Base-by-base conservation (phyloP, 2,113 vertebrate species). In the Semnornis frantzii region DNA sequence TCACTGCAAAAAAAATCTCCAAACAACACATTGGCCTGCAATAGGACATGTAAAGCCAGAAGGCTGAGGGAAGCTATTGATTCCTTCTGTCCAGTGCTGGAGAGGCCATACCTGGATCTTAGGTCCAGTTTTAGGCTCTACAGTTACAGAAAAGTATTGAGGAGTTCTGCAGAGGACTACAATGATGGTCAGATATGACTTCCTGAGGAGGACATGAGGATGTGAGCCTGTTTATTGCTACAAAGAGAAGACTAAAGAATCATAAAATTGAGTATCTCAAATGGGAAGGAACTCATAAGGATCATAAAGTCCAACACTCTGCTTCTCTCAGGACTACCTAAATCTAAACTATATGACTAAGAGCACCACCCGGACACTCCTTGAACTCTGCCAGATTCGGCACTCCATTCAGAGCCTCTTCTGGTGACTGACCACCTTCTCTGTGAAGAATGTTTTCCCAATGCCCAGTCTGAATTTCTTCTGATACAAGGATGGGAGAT, bases 331-430 rank as follows among this genome's bases (percentile, higher is more conserved):
- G 46, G 8, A 39, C 37, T 74, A 39, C 46, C 24, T 80, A 55
- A 54, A 62, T 54, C 7, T 60, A 55, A 73, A 48, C 37, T 15
- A 9, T 37, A 19, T 64, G 34, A 37, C 31, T 73, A 79, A 46
- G 5, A 60, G 6, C 8, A 5, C 44, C 0, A 1, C 72, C 44
- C 31, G 37, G 15, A 52, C 5, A 3, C 9, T 42, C 30, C 24
- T 34, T 72, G 37, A 72, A 48, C 28, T 55, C 19, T 48, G 37
- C 21, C n/a, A 80, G 10, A 3, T n/a, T 66, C 73, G 12, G 11
- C 39, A 25, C 5, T 81, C 57, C 21, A 14, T n/a, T 9, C 30
- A 10, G 5, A 81, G 5, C 9, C 33, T 58, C 8, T 58, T 76
- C 17, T 18, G n/a, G 30, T 75, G 21, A 50, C 33, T 0, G 1